Base-by-base conservation (phyloP, 1,140 invertebrate genomes). In the Pentalonia nigronervosa region DNA sequence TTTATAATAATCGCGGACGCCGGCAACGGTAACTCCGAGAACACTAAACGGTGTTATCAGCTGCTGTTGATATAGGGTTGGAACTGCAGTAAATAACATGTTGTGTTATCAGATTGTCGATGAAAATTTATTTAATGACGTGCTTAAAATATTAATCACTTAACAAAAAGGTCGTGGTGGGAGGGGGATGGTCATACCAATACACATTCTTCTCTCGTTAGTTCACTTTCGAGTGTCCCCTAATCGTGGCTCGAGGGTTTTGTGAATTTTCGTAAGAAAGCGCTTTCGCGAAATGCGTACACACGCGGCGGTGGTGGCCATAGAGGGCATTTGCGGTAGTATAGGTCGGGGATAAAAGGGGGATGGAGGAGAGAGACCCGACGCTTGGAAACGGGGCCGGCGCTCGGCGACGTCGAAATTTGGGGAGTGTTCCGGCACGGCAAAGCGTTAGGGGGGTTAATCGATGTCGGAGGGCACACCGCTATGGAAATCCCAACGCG, bases 391-490 rank as follows among this genome's bases (percentile, higher is more conserved):
- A 25, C 25, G 25, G 60, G 60, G 25, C 60, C 76, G 34, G 30
- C 83, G 83, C 36, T 41, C 8, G 83, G 23, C 41, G 25, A 45
- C 9, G 83, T 25, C 36, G 21, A 45, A 47, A 47, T 86, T 86
- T 47, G 84, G 41, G 41, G 83, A 86, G 84, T 47, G 45, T 86
- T 84, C 83, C 20, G 50, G 30, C 7, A 81, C 30, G 30, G 67
- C 36, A 36, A 81, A 91, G 60, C 60, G 60, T 76, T 76, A 92
- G n/a, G 76, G 91, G 91, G 91, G 91, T 84, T 56, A 93, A 93
- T 93, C 91, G 91, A 93, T 93, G 91, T 93, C 91, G 91, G 30
- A 93, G 81, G 91, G 91, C 91, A 93, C 48, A n/a, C 17, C 45
- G 53, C 25, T 4, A 50, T 45, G 34, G 67, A 47, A 76, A 89